Conservation (phyloP, 2,113 vertebrate species). For the Baryphthengus martii region DNA sequence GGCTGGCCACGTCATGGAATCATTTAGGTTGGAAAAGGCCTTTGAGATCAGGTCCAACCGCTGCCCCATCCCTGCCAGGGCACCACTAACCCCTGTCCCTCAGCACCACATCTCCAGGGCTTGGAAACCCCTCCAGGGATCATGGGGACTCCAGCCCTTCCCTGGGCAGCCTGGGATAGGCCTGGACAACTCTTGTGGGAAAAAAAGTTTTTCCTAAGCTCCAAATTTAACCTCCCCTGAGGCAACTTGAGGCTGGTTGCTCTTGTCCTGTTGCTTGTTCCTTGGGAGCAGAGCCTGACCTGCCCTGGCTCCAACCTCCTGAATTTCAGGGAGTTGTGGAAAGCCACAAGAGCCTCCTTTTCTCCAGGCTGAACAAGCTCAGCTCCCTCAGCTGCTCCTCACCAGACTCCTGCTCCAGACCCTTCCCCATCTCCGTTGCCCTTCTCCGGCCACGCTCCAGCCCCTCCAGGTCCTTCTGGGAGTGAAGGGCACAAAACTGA, state of each 20-base stretch:
- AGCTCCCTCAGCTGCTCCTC: background rate
- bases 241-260: too few relatives aligned
- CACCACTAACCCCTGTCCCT: background rate
- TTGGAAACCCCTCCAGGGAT: background rate
- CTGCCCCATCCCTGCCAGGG: background rate
- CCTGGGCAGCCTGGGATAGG: too few relatives aligned
- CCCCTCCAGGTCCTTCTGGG: background rate
- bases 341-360: too few relatives aligned
- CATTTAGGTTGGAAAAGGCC: background rate
- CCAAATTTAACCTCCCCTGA: too few relatives aligned
- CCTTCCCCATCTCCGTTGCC: background rate
- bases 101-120: background rate
- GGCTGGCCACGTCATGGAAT: background rate
- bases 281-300: too few relatives aligned
- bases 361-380: background rate
- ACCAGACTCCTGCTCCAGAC: background rate
- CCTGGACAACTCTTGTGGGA: too few relatives aligned
- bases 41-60: background rate
- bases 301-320: too few relatives aligned
- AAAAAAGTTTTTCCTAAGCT: too few relatives aligned
- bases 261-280: too few relatives aligned
- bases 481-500: background rate
- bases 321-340: too few relatives aligned
- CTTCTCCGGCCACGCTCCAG: background rate
- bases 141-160: background rate